Percentiles rank a stretch among this genome's conserved stretches.
Evolutionary conservation across 2,797 vertebrate genomes (phyloP).

Genomic region (Muscicapa comitata): DNA sequence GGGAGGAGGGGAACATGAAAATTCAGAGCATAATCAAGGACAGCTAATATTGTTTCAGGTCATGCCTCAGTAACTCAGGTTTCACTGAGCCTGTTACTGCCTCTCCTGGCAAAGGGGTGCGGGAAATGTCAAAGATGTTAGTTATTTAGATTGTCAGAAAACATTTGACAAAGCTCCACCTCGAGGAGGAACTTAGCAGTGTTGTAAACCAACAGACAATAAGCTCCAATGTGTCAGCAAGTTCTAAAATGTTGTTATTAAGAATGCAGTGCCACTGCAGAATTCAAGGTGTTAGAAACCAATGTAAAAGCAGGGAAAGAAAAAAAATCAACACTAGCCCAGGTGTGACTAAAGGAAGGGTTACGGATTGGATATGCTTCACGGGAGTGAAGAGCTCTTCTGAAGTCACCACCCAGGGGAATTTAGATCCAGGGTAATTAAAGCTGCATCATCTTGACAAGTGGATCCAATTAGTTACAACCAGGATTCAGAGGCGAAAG

Average conservation of each 20-base stretch:
- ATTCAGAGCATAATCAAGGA: constrained; percentile 52
- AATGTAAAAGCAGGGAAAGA: background rate
- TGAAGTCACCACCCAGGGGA: background rate
- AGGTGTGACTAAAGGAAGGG: background rate
- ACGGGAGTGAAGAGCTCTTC: background rate
- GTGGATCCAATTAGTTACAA: background rate
- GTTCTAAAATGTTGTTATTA: constrained; percentile 16
- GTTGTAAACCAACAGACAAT: constrained; percentile 18
- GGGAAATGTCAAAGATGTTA: constrained; percentile 44
- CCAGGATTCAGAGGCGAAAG: background rate
- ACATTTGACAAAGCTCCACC: background rate
- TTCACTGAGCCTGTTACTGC: constrained; percentile 25
- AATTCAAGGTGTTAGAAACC: background rate
- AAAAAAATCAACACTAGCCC: background rate
- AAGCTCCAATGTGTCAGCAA: background rate
- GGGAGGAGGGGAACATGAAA: constrained; percentile 34
- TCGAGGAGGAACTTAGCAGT: background rate
- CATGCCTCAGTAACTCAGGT: constrained; percentile 54
- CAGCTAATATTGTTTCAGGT: constrained; percentile 62
- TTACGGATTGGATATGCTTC: background rate
- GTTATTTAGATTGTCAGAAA: constrained; percentile 46
- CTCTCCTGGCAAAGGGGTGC: background rate
- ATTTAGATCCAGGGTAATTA: background rate
- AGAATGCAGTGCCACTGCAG: background rate
- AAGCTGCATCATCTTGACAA: background rate